Evolutionary conservation across 2,797 vertebrate species (phyloP), one percentile per base, ranked within the genome.

Genomic region (Thalassophryne amazonica): DNA sequence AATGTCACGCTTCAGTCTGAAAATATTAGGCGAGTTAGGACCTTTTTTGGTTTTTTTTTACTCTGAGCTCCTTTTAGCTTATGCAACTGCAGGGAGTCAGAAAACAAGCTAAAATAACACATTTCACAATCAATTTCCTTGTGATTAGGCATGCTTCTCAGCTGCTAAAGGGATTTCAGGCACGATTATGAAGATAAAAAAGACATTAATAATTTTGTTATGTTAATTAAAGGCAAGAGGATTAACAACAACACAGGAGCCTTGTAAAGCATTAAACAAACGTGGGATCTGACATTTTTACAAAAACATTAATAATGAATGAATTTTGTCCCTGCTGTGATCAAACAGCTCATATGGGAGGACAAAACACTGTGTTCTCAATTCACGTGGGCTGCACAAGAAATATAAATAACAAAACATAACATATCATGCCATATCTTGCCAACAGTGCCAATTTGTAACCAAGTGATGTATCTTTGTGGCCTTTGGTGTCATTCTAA

Each of bases 191-290:
- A 69, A 84, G 84, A 90, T 88, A 87, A 89, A 87, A 85, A 76
- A 83, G 67, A 82, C 86, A 88, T 88, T 90, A 84, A 88, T 84
- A 70, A 81, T 86, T 81, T 83, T 87, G 79, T 84, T 84, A 74
- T 84, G 84, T 88, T 89, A 88, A 89, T 91, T 91, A 91, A 88
- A 89, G 81, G 86, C 81, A 83, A 88, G 80, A 83, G 83, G 87
- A 90, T 91, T 89, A 89, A 66, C 60, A 76, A 63, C 59, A 78
- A 81, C 66, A 76, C 60, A 76, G 62, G 60, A 77, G 64, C 52
- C 69, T 63, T 73, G 76, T 78, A 68, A 69, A 66, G 78, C 65
- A 78, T 82, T 76, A 74, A 75, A 82, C 72, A 85, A 62, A 69
- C 57, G 74, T 55, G 58, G 43, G 42, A 51, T 63, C 58, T 69